Evolutionary conservation across 2,113 vertebrate species (phyloP).

Genomic region (Mobula hypostoma): DNA sequence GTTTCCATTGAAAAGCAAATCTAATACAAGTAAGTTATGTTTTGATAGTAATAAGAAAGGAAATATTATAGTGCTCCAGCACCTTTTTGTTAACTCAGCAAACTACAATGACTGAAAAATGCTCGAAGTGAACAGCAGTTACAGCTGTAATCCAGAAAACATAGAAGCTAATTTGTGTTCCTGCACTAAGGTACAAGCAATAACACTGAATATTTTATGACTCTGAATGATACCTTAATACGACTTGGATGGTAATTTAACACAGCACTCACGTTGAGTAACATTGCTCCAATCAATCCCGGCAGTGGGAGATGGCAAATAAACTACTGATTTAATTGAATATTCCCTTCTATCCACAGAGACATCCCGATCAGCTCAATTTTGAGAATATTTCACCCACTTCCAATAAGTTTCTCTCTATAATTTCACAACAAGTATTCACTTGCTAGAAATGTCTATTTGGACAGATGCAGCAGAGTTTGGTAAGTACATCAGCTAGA

Average conservation of each 20-base stretch:
- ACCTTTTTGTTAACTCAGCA: background rate
- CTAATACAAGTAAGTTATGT: background rate
- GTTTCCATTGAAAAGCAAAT: background rate
- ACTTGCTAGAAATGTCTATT: background rate
- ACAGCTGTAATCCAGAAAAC: background rate
- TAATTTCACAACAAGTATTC: background rate
- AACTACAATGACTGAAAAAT: background rate
- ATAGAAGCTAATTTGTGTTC: background rate
- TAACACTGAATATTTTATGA: too few relatives aligned
- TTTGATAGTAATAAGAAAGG: background rate
- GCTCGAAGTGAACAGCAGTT: background rate
- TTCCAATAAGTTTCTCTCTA: background rate
- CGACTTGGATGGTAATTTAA: background rate
- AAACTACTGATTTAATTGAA: background rate
- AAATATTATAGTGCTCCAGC: background rate
- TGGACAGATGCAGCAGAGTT: background rate
- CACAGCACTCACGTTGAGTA: background rate
- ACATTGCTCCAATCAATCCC: background rate
- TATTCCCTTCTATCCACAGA: background rate
- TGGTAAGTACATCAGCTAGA: background rate
- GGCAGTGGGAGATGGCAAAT: background rate
- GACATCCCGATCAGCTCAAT: background rate
- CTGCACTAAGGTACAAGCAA: too few relatives aligned
- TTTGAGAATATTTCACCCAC: background rate
- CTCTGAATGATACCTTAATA: background rate